A percentile compares a stretch with the other conserved stretches of the same genome.
Evolutionary conservation across 2,888 invertebrate species (phyloP).

Genomic region (Chrysopilus asiliformis): DNA sequence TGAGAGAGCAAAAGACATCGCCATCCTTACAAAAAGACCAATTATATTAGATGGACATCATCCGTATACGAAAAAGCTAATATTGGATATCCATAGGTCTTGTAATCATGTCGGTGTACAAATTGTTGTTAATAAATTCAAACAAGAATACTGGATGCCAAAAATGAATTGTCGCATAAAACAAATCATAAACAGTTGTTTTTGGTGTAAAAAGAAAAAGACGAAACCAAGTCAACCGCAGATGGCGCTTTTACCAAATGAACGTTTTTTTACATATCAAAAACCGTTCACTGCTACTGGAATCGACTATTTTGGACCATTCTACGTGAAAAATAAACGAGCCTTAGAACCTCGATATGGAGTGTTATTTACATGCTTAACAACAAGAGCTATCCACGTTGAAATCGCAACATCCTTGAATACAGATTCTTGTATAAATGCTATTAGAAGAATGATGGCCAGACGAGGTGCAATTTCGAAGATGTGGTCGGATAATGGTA

Average conservation of each 20-base stretch:
- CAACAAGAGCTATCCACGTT: too few relatives aligned
- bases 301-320: too few relatives aligned
- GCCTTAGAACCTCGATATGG: too few relatives aligned
- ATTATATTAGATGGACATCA: conserved; percentile 6
- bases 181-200: conserved; percentile 6
- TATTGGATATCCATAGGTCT: background rate
- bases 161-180: conserved; percentile 5
- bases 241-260: conserved; percentile 18
- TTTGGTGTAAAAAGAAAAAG: conserved; percentile 8
- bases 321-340: conserved; percentile 11
- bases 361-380: too few relatives aligned
- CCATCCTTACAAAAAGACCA: conserved; percentile 6
- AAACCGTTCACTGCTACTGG: too few relatives aligned
- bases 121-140: too few relatives aligned
- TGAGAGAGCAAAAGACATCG: background rate
- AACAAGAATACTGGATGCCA: conserved; percentile 7
- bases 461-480: conserved; percentile 10
- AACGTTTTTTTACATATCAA: too few relatives aligned
- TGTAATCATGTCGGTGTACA: conserved; percentile 1
- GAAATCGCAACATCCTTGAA: conserved; percentile 11
- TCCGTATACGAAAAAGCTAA: conserved; percentile 2
- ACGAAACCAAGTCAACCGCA: conserved; percentile 12
- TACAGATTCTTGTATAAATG: conserved; percentile 13
- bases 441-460: conserved; percentile 13
- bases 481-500: conserved; percentile 15